phyloP scores from a whole-genome alignment of 1,140 invertebrate species.

The Drosophila persimilis region DNA sequence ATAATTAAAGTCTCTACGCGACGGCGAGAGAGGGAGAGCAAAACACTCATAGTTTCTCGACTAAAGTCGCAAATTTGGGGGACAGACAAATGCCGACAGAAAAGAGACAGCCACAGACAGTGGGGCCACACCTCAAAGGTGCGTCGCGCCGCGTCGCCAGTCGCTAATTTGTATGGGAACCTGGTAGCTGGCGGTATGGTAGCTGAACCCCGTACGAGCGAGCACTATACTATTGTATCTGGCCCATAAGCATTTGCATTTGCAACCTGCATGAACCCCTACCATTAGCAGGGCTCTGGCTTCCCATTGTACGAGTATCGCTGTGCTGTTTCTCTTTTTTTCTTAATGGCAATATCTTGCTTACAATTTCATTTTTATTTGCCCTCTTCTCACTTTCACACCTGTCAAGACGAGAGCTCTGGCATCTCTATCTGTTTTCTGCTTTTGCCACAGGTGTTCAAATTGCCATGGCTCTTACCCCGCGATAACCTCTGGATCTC shows the following conservation, averaged over 20 bases:
- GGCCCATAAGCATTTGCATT: constrained; percentile 20
- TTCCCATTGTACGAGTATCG: background rate
- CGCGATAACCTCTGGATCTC: constrained; percentile 15
- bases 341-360: constrained; percentile 41
- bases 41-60: constrained; percentile 62
- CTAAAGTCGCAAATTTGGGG: constrained; percentile 50
- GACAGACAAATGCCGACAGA: constrained; percentile 17
- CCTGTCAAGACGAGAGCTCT: constrained; percentile 4
- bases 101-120: background rate
- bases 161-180: constrained; percentile 64
- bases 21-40: constrained; percentile 6
- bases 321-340: background rate
- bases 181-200: constrained; percentile 15
- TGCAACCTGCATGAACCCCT: constrained; percentile 39
- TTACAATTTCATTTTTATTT: constrained; percentile 57
- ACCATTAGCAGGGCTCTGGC: constrained; percentile 31
- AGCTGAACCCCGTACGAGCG: constrained; percentile 10
- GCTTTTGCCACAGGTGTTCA: constrained; percentile 49
- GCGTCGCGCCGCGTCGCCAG: constrained; percentile 57
- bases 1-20: constrained; percentile 66
- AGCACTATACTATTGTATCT: background rate
- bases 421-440: constrained; percentile 10
- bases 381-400: constrained; percentile 52
- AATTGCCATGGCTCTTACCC: constrained; percentile 19
- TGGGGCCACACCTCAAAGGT: constrained; percentile 49